Base-by-base conservation (phyloP, 2,888 invertebrate species). In the Morinoia aosen region DNA sequence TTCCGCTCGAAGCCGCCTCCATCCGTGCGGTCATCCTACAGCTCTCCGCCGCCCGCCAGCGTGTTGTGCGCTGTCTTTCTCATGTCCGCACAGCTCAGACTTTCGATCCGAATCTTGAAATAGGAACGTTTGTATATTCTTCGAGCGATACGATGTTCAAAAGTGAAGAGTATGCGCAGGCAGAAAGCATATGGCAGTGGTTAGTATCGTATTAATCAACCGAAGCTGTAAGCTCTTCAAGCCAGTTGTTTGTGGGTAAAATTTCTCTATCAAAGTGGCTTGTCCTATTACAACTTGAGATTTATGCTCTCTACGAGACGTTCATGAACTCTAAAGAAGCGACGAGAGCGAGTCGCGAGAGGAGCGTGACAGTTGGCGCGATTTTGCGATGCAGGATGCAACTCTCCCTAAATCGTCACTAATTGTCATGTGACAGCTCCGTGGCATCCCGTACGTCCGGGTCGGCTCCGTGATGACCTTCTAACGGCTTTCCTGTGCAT, bases 381-480 rank as follows among this genome's bases (percentile, higher is more conserved):
- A 76, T 19, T 76, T 76, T 76, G 76, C 33, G 76, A 76, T 76
- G 76, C 76, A 76, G 76, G 76, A 76, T 76, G 76, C 25, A 33
- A 33, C 76, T 33, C 33, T 0, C 76, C 16, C 76, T 76, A 76
- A 76, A 76, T 76, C 33, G 8, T 76, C 76, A 33, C 76, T 76
- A 76, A 76, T 76, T 76, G 76, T 76, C 76, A 76, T 16, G 76
- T 76, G 76, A 76, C 76, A 76, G 76, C 76, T 76, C 76, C 76
- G 76, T 33, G 76, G 61, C 12, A 19, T 61, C 61, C 14, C 19
- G 61, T 33, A 76, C 76, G 76, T 76, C 76, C 76, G 76, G 76
- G 76, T 33, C 76, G 16, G 76, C 76, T 76, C 25, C 61, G 76
- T 76, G 76, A 76, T 76, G 76, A 76, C 76, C 76, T 76, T 76